A percentile compares a stretch with the other conserved stretches of the same genome.
Evolutionary conservation across 2,797 vertebrate species (phyloP).

Genomic region (Moxostoma hubbsi): DNA sequence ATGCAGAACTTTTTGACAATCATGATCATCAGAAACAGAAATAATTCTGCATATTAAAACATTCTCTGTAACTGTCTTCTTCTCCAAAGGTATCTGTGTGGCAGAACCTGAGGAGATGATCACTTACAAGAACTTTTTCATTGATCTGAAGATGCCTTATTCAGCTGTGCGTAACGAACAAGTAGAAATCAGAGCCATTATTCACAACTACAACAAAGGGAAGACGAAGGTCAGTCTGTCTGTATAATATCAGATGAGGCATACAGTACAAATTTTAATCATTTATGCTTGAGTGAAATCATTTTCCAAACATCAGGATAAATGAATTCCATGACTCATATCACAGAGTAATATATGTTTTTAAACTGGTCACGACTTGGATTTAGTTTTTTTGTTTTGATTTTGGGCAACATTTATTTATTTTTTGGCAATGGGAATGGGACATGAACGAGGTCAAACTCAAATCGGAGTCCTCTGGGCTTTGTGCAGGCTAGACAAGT

Average conservation of each 20-base stretch:
- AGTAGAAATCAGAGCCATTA: constrained; percentile 86
- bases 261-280: too few species aligned
- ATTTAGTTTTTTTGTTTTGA: neutral
- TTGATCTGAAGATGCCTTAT: constrained; percentile 88
- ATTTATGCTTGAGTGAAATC: neutral
- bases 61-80: neutral
- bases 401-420: too few species aligned
- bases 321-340: too few species aligned
- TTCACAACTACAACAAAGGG: constrained; percentile 82
- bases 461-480: too few species aligned
- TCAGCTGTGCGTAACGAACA: constrained; percentile 89
- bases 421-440: too few species aligned
- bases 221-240: constrained; percentile 14
- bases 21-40: neutral
- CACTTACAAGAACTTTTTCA: constrained; percentile 83
- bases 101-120: constrained; percentile 83
- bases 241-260: too few species aligned
- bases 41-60: neutral
- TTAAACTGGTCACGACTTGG: neutral
- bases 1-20: neutral
- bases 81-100: constrained; percentile 83
- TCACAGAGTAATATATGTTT: neutral
- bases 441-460: too few species aligned
- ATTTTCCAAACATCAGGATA: too few species aligned
- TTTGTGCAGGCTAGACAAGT: too few species aligned